Evolutionary conservation across 2,113 vertebrate genomes (phyloP), one percentile per base, ranked within the genome.

Genomic region (Pleuronectes platessa): DNA sequence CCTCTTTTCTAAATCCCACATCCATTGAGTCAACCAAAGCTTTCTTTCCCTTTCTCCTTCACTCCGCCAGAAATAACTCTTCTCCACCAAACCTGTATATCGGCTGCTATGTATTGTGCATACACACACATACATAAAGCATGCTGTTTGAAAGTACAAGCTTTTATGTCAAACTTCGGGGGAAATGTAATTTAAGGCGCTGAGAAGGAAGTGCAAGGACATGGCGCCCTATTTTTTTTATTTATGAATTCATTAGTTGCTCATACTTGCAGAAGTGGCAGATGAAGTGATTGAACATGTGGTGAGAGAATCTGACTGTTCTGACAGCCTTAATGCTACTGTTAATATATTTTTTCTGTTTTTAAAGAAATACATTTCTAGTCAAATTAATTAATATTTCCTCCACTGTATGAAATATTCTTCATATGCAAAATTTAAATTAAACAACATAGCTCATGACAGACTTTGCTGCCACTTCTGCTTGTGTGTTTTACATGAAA

Each of bases 51-150:
- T 83, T 68, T 77, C 65, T 78, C 88, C 73, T 84, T 80, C 83
- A 45, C 73, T 83, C 83, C 72, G 82, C 74, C 84, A 85, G 76
- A 90, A 92, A 90, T 91, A 91, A 81, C 89, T 84, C 67, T 0
- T 60, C 79, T 61, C 62, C 60, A 70, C 20, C 63, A 80, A 65
- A 83, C 90, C 65, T 88, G 61, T 82, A 75, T 71, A 81, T 81
- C 76, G 65, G 67, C 53, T 62, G 72, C 74, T 79, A 71, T 89
- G 81, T 90, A 89, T 89, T 79, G 71, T 75, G 60, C 63, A 8
- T 31, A 31, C 65, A 60, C 65, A 60, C 40, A 40, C 59, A 64
- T 35, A 59, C 58, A 62, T 69, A 56, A 68, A 82, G 77, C 37
- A 67, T 61, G 8, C 27, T 8, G 31, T 77, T 83, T 85, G 66